These are phyloP conservation scores for Polydrusus cervinus DNA, from an alignment of 2,888 invertebrate genomes.

Conservation along the genomic window DNA sequence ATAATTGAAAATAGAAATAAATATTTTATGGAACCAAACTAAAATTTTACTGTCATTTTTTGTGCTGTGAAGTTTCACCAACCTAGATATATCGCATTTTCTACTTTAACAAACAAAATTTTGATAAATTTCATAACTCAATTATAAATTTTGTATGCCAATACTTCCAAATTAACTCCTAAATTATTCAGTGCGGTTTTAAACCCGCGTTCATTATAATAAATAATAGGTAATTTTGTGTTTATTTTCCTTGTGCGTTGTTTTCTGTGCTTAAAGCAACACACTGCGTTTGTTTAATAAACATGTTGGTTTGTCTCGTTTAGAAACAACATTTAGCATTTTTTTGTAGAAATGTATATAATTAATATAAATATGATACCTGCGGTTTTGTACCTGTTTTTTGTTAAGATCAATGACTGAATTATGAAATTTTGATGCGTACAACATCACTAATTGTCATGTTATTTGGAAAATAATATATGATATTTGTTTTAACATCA, in stretches of 20 bases:
- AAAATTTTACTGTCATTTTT: no score
- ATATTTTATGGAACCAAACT: no score
- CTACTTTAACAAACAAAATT: no score
- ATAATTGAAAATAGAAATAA: no score
- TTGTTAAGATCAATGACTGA: not conserved
- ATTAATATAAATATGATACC: not conserved
- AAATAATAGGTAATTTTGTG: slow-evolving; percentile 16
- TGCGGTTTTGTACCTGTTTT: not conserved
- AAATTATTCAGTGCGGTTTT: slow-evolving; percentile 12
- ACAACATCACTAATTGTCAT: no score
- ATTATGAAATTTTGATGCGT: not conserved
- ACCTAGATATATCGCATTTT: no score
- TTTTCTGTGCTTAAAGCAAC: slow-evolving; percentile 10
- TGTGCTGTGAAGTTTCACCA: no score
- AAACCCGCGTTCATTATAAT: slow-evolving; percentile 9
- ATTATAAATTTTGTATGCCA: not conserved
- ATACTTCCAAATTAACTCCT: not conserved
- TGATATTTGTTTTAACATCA: no score
- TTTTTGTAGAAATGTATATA: slow-evolving; percentile 3
- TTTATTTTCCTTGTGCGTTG: slow-evolving; percentile 10
- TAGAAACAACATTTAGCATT: slow-evolving; percentile 1
- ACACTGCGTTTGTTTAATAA: slow-evolving; percentile 4
- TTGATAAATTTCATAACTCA: no score
- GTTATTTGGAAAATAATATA: no score
- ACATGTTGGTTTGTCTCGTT: slow-evolving; percentile 15